phyloP scores from a whole-genome alignment of 30 jellyfish, hydroid and myxozoan genomes.

The Rhopilema esculentum region DNA sequence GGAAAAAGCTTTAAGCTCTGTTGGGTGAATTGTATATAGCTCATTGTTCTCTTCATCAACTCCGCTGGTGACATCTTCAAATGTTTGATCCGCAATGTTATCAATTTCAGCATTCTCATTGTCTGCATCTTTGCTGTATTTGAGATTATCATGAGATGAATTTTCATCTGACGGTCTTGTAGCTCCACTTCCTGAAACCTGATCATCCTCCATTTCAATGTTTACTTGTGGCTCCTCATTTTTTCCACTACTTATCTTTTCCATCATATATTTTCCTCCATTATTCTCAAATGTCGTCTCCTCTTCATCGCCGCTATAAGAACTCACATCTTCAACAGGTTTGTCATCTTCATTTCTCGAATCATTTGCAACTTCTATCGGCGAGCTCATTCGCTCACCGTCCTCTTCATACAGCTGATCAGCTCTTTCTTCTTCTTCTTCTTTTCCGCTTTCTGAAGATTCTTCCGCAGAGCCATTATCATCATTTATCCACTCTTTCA shows the following conservation, averaged over 20 bases:
- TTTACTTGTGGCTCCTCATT: neutral
- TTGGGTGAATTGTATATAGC: neutral
- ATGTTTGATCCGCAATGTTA: neutral
- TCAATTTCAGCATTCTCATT: neutral
- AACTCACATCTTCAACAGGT: neutral
- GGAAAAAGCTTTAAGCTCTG: neutral
- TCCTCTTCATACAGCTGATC: neutral
- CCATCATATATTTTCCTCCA: neutral
- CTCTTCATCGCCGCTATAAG: neutral
- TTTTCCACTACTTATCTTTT: neutral
- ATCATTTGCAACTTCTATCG: neutral
- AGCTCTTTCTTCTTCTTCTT: neutral
- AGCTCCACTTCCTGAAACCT: neutral
- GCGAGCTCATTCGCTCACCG: neutral
- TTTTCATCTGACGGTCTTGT: neutral
- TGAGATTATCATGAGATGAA: neutral
- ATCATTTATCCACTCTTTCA: slow-evolving; percentile 31
- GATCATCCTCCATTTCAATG: neutral
- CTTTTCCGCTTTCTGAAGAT: neutral
- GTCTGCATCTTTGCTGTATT: neutral
- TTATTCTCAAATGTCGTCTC: neutral
- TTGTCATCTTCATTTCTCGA: neutral
- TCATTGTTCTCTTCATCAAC: slow-evolving; percentile 11
- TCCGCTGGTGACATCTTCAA: neutral
- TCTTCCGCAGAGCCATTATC: neutral